Base-by-base conservation (phyloP, 1,140 invertebrate genomes). In the Campoletis sonorensis region DNA sequence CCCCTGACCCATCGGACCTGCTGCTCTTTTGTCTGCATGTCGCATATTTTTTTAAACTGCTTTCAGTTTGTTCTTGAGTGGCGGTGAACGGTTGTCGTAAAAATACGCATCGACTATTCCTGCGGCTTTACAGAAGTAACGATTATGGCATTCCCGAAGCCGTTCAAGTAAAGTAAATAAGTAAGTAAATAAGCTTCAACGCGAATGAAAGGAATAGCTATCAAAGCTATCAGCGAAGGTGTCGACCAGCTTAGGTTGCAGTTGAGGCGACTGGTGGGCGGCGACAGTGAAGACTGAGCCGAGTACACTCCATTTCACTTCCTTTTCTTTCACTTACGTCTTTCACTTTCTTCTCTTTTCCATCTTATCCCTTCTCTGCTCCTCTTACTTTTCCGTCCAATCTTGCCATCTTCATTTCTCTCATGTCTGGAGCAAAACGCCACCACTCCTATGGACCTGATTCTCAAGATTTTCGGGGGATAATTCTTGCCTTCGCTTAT, bases 221-320 rank as follows among this genome's bases (percentile, higher is more conserved):
- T 84, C 75, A 67, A 82, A 80, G 77, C 82, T 84, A 83, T 84
- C 81, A 81, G 79, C 82, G 79, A 80, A 5, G 81, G 79, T 84
- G 81, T 84, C 81, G 81, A 84, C 61, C 82, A 70, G 70, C 82
- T n/a, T 80, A 67, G 81, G 79, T 84, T 81, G 83, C 79, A 81
- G 81, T 81, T 84, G 76, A 82, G 81, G 49, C 81, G 70, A 82
- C 81, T 84, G 79, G 83, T 81, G 81, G 81, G 78, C 82, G 81
- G 79, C 82, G 83, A 81, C 81, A 81, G 78, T 82, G 81, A 79
- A 81, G 83, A 79, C 83, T 83, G 81, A 84, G 77, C 81, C 61
- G 33, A 77, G 80, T 67, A 79, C 79, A 81, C 79, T 81, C 76
- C 67, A 83, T 67, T 79, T 72, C 64, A 26, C 58, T 61, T 64